phyloP scores from a whole-genome alignment of 2,113 vertebrate species.

The Glaucomys volans region DNA sequence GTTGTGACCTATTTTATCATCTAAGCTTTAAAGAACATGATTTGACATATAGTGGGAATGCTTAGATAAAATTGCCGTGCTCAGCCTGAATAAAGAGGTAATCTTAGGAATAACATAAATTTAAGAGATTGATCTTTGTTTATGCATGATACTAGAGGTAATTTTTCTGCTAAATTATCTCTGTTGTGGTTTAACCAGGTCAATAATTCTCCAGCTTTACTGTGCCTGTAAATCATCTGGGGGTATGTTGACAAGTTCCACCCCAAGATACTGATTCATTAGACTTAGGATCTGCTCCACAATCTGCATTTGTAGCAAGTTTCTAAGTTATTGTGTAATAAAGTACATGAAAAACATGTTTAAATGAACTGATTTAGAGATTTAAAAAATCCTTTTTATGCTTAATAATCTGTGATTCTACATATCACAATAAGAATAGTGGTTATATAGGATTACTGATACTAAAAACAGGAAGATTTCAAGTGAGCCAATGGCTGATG shows the following conservation, averaged over 20 bases:
- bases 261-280: neutral
- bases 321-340: neutral
- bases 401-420: neutral
- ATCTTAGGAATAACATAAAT: neutral
- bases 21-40: conserved; percentile 65
- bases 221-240: neutral
- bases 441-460: neutral
- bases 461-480: neutral
- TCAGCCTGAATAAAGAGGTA: neutral
- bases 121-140: neutral
- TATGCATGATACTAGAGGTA: neutral
- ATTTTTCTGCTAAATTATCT: neutral
- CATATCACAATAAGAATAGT: neutral
- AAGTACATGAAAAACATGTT: neutral
- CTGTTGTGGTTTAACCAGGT: neutral
- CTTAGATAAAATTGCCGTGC: neutral
- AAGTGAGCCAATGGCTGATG: neutral
- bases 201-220: neutral
- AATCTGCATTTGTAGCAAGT: neutral
- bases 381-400: neutral
- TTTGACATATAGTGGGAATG: neutral
- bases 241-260: neutral
- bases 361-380: neutral
- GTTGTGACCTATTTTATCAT: conserved; percentile 58
- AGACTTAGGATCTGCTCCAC: neutral